Base-by-base conservation (phyloP, 2,888 invertebrate genomes). In the Uloborus plumipes region DNA sequence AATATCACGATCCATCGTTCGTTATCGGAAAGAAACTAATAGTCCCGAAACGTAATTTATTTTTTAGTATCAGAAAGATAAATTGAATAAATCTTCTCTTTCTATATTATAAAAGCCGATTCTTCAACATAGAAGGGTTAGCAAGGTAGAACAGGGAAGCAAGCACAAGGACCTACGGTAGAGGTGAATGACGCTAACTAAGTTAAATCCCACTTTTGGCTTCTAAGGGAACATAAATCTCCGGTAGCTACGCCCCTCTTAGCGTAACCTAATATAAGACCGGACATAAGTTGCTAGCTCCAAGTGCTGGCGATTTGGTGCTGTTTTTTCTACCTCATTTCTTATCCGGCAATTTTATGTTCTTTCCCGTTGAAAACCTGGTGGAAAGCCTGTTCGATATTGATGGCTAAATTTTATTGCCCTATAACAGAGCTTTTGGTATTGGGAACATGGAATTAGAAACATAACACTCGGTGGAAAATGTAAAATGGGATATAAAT, bases 241-340 rank as follows among this genome's bases (percentile, higher is more conserved):
- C 49, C 64, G 14, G 22, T 62, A 62, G 62, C 69, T 61, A 76
- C 53, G 62, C 69, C 55, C 61, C 58, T 50, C 49, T 49, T 26
- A 47, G 77, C 64, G 70, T 78, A 78, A 71, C 77, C 77, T 78
- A 78, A 78, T 78, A 78, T 64, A 78, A 58, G 64, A 71, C 58
- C 16, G 64, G 65, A 71, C 65, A 78, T 64, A 62, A 50, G 77
- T 58, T 78, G 9, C 50, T 22, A n/a, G 49, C 50, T 58, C 55
- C 55, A 65, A 71, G 58, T 50, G 20, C 69, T 49, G 61, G 76
- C 53, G 55, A 70, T 64, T 71, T 39, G 62, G 18, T 7, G 50
- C 22, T 64, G 18, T 59, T 75, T 66, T 66, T 39, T 58, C 47
- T 55, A n/a, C 71, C 77, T 70, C 62, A 26, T 70, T 71, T 62